These are phyloP conservation scores for Candoia aspera DNA, from an alignment of 2,113 vertebrate genomes.

Conservation along the genomic window DNA sequence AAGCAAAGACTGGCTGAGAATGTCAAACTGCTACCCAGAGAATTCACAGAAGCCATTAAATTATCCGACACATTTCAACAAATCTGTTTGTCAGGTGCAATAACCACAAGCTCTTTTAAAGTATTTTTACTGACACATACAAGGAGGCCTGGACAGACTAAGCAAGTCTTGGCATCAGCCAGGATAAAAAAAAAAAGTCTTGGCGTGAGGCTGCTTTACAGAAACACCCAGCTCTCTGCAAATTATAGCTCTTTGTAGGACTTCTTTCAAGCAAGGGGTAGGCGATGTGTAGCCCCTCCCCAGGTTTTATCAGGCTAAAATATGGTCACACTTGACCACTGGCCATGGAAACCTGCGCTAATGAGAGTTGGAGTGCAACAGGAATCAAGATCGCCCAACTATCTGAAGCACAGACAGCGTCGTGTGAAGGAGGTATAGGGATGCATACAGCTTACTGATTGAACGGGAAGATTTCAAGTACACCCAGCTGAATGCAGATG, in stretches of 20 bases:
- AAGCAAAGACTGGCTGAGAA: neutral
- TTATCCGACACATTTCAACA: neutral
- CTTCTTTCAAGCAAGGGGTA: neutral
- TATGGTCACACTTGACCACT: neutral
- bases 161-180: neutral
- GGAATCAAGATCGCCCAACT: neutral
- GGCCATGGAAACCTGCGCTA: neutral
- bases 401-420: neutral
- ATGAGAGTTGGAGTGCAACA: neutral
- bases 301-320: neutral
- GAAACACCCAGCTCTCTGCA: neutral
- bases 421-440: neutral
- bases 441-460: neutral
- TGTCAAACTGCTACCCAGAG: neutral
- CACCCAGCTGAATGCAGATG: no score
- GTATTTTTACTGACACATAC: neutral
- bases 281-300: neutral
- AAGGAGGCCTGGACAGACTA: neutral
- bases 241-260: neutral
- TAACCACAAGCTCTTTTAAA: neutral
- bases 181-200: neutral
- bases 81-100: neutral
- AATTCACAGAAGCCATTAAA: neutral
- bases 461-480: neutral
- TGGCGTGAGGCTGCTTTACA: neutral